These are phyloP conservation scores for Nemotelus pantherinus DNA, from an alignment of 2,888 invertebrate genomes.

Conservation along the genomic window DNA sequence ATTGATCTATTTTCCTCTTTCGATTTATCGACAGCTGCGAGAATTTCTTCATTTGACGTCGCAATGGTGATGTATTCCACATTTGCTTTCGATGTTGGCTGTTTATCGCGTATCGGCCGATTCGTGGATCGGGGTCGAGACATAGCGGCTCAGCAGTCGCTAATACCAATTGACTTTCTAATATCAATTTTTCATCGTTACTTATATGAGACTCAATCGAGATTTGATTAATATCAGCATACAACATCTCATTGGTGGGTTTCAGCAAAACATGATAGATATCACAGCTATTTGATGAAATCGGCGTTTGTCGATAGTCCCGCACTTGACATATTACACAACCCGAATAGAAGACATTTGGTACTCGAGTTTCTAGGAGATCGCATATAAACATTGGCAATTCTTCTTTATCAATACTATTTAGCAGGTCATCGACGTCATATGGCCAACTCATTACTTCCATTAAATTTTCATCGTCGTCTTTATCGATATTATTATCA, in stretches of 20 bases:
- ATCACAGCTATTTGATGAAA: conserved; percentile 77
- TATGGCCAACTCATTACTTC: conserved; percentile 87
- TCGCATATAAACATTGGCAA: conserved; percentile 88
- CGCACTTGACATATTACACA: conserved; percentile 92
- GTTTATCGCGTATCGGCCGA: conserved; percentile 79
- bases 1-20: conserved; percentile 86
- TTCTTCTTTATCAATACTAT: conserved; percentile 90
- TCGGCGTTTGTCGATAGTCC: conserved; percentile 84
- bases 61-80: conserved; percentile 78
- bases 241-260: conserved; percentile 83
- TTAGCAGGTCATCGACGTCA: conserved; percentile 86
- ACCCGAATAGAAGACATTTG: conserved; percentile 89
- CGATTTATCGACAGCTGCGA: conserved; percentile 85
- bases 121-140: conserved; percentile 86
- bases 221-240: conserved; percentile 65
- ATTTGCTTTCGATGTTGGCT: conserved; percentile 78
- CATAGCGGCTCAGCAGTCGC: conserved; percentile 89
- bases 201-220: conserved; percentile 55
- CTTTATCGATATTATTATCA: conserved; percentile 47
- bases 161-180: conserved; percentile 85
- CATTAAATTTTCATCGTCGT: conserved; percentile 72
- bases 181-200: conserved; percentile 60
- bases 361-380: conserved; percentile 82
- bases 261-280: conserved; percentile 87
- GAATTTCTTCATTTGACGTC: conserved; percentile 79